Percentiles rank a stretch among this genome's conserved stretches.
These are phyloP conservation scores for Cyrtorhinus lividipennis DNA, from an alignment of 1,140 invertebrate species.

Conservation along the genomic window DNA sequence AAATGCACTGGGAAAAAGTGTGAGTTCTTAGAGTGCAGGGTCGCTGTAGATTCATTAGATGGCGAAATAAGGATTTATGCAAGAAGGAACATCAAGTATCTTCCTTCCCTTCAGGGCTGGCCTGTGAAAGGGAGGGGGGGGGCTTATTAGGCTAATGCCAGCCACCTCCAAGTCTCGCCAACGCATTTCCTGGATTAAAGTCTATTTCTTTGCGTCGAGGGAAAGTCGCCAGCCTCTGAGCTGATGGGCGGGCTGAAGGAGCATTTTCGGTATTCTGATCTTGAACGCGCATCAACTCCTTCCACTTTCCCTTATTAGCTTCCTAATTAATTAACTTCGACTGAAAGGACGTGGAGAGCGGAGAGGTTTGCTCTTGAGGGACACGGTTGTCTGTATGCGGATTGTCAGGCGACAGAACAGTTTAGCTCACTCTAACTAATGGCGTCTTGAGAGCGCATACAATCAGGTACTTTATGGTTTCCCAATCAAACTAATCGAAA, in stretches of 20 bases:
- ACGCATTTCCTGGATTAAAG: slow-evolving; percentile 5
- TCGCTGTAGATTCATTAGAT: slow-evolving; percentile 6
- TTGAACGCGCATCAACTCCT: background rate
- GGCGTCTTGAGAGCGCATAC: no score
- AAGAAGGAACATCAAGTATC: slow-evolving; percentile 5
- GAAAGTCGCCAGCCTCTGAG: no score
- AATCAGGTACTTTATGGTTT: no score
- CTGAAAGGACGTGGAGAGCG: background rate
- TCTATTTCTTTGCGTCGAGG: background rate
- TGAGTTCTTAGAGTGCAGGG: no score
- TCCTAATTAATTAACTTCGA: slow-evolving; percentile 7
- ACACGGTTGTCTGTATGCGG: background rate
- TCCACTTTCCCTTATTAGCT: slow-evolving; percentile 1
- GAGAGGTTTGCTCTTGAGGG: background rate
- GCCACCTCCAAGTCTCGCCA: background rate
- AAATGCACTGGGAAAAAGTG: background rate
- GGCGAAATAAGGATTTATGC: slow-evolving; percentile 5
- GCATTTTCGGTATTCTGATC: background rate
- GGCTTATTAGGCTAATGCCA: slow-evolving; percentile 5
- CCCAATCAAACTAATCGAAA: no score
- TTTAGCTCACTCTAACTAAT: no score
- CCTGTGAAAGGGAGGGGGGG: background rate
- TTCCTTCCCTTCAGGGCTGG: background rate
- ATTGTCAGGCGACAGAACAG: no score
- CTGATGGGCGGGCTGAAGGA: background rate